Evolutionary conservation across 2,888 invertebrate genomes (phyloP), one percentile per base, ranked within the genome.

Genomic region (Scaeva pyrastri): DNA sequence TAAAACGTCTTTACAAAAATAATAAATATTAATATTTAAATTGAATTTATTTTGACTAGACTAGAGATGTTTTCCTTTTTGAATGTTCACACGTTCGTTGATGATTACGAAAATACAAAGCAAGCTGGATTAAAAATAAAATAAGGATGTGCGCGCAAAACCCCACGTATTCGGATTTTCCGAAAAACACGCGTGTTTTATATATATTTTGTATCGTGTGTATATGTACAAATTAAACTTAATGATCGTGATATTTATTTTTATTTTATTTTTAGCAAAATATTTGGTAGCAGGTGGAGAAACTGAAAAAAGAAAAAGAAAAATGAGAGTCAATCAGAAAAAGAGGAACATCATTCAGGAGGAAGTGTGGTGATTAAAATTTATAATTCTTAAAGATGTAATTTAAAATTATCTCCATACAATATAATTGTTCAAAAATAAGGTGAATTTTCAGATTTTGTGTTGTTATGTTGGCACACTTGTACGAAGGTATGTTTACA

Each of bases 141-240:
- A 43, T 43, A 62, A 62, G 62, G 62, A 62, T 62, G 43, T 62
- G 64, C 45, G 64, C 45, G 45, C 45, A 48, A 64, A 48, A 16
- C 43, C 64, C 45, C 64, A 48, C 45, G 64, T 64, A 45, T 64
- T 64, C 45, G 64, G 45, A 45, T 64, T 64, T 64, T n/a, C 23
- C n/a, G 12, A 26, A 45, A 31, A 11, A 2, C 12, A 43, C 64
- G 64, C 43, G 64, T 64, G 64, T 19, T 14, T n/a, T n/a, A n/a
- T n/a, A n/a, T n/a, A 36, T 39, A 58, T 39, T 41, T 12, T n/a
- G 10, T 23, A n/a, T 62, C 41, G 7, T 31, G 6, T 19, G 7
- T 11, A 11, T 39, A 1, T 39, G 8, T 19, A 14, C 2, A 10
- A 2, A 21, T 3, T 58, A 7, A 36, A 39, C 12, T 6, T 11